A percentile compares a stretch with the other conserved stretches of the same genome.
Evolutionary conservation across 2,888 invertebrate genomes (phyloP).

Genomic region (Ferrisia virgata): DNA sequence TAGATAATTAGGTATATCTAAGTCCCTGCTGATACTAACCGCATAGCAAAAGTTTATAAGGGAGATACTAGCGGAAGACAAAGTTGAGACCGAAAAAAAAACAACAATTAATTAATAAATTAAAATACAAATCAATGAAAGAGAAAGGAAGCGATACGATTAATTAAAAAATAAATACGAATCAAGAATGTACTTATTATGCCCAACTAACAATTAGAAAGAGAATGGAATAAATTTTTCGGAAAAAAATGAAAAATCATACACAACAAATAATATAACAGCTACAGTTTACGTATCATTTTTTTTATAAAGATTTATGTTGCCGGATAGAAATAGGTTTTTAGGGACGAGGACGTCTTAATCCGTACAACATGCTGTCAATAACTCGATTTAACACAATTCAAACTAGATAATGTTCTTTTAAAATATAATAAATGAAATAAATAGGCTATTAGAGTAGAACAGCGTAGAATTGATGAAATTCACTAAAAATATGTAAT

Average conservation of each 20-base stretch:
- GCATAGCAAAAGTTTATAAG: too few relatives aligned
- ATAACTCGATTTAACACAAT: conserved; percentile 12
- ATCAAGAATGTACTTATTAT: too few relatives aligned
- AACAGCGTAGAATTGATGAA: background rate
- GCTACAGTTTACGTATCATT: background rate
- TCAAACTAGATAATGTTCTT: background rate
- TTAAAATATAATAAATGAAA: conserved; percentile 21
- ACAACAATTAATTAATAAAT: too few relatives aligned
- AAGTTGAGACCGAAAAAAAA: too few relatives aligned
- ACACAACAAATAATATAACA: background rate
- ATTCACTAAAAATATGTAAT: conserved; percentile 15
- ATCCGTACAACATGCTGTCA: conserved; percentile 6
- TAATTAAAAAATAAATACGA: too few relatives aligned
- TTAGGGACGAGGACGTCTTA: background rate
- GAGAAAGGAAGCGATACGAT: too few relatives aligned
- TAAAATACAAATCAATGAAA: too few relatives aligned
- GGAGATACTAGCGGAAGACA: too few relatives aligned
- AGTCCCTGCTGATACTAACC: too few relatives aligned
- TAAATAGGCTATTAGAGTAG: conserved; percentile 33
- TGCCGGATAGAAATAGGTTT: background rate
- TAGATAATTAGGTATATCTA: too few relatives aligned
- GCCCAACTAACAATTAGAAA: too few relatives aligned
- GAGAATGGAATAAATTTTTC: background rate
- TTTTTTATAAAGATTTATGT: background rate
- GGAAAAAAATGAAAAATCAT: too few relatives aligned